These are phyloP conservation scores for Selene dorsalis DNA, from an alignment of 2,797 vertebrate genomes.

Conservation along the genomic window DNA sequence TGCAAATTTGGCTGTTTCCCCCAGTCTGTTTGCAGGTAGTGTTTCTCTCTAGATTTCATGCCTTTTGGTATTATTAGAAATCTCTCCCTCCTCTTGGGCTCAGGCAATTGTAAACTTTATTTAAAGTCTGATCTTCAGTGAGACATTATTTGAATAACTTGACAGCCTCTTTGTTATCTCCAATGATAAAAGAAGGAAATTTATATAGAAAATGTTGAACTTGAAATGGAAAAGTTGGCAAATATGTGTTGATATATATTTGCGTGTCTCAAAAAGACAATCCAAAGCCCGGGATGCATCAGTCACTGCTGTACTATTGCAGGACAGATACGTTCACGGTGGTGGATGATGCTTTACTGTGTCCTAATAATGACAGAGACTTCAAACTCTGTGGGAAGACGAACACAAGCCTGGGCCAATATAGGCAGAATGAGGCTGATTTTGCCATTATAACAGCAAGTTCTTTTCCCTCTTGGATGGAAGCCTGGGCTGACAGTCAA, in stretches of 20 bases:
- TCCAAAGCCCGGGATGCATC: neutral
- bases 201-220: conserved; percentile 29
- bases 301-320: conserved; percentile 29
- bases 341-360: conserved; percentile 53
- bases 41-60: conserved; percentile 41
- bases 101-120: conserved; percentile 41
- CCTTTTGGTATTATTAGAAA: conserved; percentile 47
- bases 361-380: conserved; percentile 67
- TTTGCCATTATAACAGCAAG: conserved; percentile 66
- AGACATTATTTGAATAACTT: conserved; percentile 36
- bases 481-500: conserved; percentile 79
- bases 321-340: conserved; percentile 44
- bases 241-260: conserved; percentile 15
- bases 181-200: conserved; percentile 31
- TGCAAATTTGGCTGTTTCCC: conserved; percentile 46
- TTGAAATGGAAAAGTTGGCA: conserved; percentile 23
- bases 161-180: conserved; percentile 31
- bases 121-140: conserved; percentile 23
- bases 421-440: conserved; percentile 76
- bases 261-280: conserved; percentile 1
- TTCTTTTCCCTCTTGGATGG: conserved; percentile 73
- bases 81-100: conserved; percentile 24
- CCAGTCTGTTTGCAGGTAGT: conserved; percentile 36
- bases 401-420: conserved; percentile 66
- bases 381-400: conserved; percentile 69